Percentiles rank a stretch among this genome's conserved stretches.
Conservation (phyloP, 1,140 invertebrate genomes). For the Drosophila jambulina region DNA sequence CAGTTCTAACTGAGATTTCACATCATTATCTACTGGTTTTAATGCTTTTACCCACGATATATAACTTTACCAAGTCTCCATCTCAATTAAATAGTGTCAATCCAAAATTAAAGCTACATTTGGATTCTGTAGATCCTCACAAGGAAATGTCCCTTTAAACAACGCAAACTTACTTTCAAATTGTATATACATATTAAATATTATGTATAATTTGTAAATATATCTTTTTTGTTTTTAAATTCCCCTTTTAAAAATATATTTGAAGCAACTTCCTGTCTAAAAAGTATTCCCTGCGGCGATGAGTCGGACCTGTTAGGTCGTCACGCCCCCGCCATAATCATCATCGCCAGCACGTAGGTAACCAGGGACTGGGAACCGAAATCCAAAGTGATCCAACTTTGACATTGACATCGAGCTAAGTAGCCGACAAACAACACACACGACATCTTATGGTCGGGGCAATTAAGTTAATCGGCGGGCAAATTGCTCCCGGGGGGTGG, state of each 20-base stretch:
- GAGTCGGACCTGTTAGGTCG: neutral
- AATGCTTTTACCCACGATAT: neutral
- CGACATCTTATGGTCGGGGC: constrained; percentile 53
- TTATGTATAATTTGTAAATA: neutral
- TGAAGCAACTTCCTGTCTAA: neutral
- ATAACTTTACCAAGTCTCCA: neutral
- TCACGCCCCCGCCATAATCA: constrained; percentile 24
- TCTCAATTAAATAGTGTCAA: neutral
- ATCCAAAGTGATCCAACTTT: constrained; percentile 36
- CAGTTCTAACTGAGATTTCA: neutral
- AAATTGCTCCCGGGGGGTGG: constrained; percentile 42
- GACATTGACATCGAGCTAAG: constrained; percentile 54
- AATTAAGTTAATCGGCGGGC: constrained; percentile 67
- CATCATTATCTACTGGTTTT: neutral
- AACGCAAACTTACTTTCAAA: neutral
- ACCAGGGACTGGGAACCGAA: constrained; percentile 19
- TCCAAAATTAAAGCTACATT: neutral
- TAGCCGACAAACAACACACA: constrained; percentile 26
- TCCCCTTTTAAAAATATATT: neutral
- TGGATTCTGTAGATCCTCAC: neutral
- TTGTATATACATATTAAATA: neutral
- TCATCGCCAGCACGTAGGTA: constrained; percentile 51
- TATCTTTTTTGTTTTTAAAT: too few relatives aligned
- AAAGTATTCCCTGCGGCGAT: neutral
- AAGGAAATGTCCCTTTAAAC: neutral